phyloP scores from a whole-genome alignment of 2,888 invertebrate species.

The Chymomyza fuscimana region DNA sequence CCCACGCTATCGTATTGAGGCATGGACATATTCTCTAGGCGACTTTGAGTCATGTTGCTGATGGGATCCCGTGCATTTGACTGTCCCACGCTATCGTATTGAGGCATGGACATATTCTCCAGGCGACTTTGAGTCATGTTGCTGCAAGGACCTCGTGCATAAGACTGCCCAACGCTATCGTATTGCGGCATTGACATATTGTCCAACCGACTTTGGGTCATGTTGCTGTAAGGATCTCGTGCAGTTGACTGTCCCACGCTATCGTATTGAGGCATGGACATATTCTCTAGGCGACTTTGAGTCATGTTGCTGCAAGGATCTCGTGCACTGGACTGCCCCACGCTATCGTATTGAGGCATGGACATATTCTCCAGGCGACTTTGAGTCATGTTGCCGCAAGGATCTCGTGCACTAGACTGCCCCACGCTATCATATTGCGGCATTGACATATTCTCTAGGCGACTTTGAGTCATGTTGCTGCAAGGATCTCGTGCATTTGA shows the following conservation, averaged over 20 bases:
- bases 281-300: constrained; percentile 15
- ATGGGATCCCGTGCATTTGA: not conserved
- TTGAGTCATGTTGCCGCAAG: not conserved
- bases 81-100: not conserved
- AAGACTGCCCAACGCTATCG: not conserved
- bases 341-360: not conserved
- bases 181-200: no score
- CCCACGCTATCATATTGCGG: no score
- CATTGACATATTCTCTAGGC: not conserved
- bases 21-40: not conserved
- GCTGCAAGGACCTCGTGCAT: not conserved
- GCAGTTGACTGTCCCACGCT: not conserved
- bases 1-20: not conserved
- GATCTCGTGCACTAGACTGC: no score
- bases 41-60: not conserved
- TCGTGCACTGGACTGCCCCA: not conserved
- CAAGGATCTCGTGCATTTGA: no score
- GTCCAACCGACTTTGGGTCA: no score
- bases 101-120: not conserved
- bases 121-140: not conserved
- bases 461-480: not conserved
- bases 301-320: not conserved
- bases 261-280: constrained; percentile 21
- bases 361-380: not conserved
- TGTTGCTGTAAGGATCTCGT: not conserved